Evolutionary conservation across 1,140 invertebrate species (phyloP), one percentile per base, ranked within the genome.

Genomic region (Acromyrmex heyeri): DNA sequence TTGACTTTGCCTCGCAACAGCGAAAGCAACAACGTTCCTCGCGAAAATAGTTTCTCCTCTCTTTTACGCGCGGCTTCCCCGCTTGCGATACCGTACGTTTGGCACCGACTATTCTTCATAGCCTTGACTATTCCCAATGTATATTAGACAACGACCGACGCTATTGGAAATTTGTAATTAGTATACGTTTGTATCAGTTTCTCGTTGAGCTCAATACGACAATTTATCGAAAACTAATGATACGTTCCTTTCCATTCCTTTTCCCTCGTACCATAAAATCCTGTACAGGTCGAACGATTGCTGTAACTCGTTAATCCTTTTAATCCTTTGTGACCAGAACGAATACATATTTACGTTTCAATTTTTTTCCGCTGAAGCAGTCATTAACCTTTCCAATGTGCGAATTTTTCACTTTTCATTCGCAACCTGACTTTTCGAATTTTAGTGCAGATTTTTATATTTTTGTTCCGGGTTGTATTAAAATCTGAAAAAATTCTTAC

Each of bases 21-120:
- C 82, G 88, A 88, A 59, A 91, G 67, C 62, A 61, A 24, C 55
- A 61, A 24, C 55, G 34, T 64, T 85, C 53, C 78, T 59, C 65
- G 70, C 78, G 62, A 87, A 90, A 89, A 88, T 89, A 90, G 87
- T 88, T 86, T 87, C 61, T 34, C 44, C 16, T 69, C 44, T 73
- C 34, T 30, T 21, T 21, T 24, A 10, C 44, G 27, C 48, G 53
- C 64, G 62, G 7, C 57, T 62, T 24, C 73, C 38, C 21, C 16
- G 24, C 12, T 18, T 50, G 44, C 77, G 62, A 27, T 67, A 38
- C 62, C 61, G 6, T 10, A 61, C 44, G 59, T 27, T 62, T 38
- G 75, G 61, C 44, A 67, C 48, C 77, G 64, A 30, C n/a, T n/a
- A n/a, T n/a, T n/a, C n/a, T n/a, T n/a, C n/a, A n/a, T 59, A 65